Percentiles rank a stretch among this genome's conserved stretches.
These are phyloP conservation scores for Macrotus californicus DNA, from an alignment of 2,113 vertebrate species.

Conservation along the genomic window DNA sequence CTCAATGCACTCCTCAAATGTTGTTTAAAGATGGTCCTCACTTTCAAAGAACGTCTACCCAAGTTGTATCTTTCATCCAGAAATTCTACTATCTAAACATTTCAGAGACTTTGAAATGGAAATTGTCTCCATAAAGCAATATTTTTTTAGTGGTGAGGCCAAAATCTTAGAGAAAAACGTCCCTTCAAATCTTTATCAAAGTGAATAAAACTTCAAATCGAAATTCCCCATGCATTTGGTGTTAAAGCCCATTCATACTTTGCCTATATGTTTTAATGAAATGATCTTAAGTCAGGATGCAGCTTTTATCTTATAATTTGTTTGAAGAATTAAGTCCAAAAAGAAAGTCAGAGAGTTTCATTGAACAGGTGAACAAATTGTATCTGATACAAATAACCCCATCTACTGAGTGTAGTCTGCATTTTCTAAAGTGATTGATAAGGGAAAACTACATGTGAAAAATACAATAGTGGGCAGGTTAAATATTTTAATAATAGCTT, in stretches of 20 bases:
- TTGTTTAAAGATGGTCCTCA: slow-evolving; percentile 69
- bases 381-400: not conserved
- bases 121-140: slow-evolving; percentile 70
- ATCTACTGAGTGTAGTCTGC: not conserved
- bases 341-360: not conserved
- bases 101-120: slow-evolving; percentile 79
- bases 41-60: slow-evolving; percentile 70
- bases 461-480: not conserved
- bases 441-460: not conserved
- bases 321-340: slow-evolving; percentile 10
- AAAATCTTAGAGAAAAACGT: slow-evolving; percentile 9
- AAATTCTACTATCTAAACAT: slow-evolving; percentile 76
- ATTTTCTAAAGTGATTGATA: not conserved
- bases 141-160: not conserved
- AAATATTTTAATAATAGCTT: slow-evolving; percentile 33
- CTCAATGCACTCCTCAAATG: slow-evolving; percentile 11
- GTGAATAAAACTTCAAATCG: slow-evolving; percentile 9
- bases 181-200: slow-evolving; percentile 46
- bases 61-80: slow-evolving; percentile 74
- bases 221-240: not conserved
- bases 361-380: not conserved
- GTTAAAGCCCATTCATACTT: not conserved
- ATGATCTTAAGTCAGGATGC: not conserved
- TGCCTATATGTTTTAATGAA: not conserved
- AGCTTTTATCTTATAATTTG: not conserved